Evolutionary conservation across 2,113 vertebrate species (phyloP).

Genomic region (Amblyopsis rosae): DNA sequence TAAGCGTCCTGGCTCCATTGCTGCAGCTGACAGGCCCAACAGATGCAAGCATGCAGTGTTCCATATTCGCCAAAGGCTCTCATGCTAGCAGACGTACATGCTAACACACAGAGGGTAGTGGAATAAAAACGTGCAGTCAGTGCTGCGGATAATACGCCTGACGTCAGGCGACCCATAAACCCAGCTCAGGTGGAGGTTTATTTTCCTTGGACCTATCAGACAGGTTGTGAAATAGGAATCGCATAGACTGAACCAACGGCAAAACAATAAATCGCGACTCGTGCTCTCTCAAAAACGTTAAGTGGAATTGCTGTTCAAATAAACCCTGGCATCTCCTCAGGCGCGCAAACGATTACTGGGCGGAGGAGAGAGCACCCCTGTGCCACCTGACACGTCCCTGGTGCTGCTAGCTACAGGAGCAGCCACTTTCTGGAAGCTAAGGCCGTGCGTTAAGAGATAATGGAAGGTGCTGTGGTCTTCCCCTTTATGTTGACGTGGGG

Average conservation of each 20-base stretch:
- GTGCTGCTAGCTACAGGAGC: constrained; percentile 23
- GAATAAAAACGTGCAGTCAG: constrained; percentile 44
- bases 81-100: background rate
- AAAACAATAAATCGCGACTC: constrained; percentile 67
- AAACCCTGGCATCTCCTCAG: constrained; percentile 64
- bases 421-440: constrained; percentile 6
- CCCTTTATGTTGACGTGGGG: background rate
- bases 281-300: constrained; percentile 68
- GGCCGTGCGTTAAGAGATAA: constrained; percentile 10
- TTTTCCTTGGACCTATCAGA: constrained; percentile 75
- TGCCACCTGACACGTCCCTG: constrained; percentile 53
- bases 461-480: background rate
- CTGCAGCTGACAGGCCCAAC: background rate
- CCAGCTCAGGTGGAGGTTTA: constrained; percentile 74
- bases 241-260: constrained; percentile 53
- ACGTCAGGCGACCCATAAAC: constrained; percentile 72
- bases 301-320: constrained; percentile 75
- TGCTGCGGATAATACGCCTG: constrained; percentile 65
- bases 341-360: constrained; percentile 30
- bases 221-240: constrained; percentile 74
- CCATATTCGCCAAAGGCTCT: background rate
- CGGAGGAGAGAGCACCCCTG: background rate
- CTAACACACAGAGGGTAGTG: constrained; percentile 15
- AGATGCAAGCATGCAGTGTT: background rate
- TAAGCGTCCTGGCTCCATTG: background rate